A percentile compares a stretch with the other conserved stretches of the same genome.
These are phyloP conservation scores for Phragmatobia fuliginosa DNA, from an alignment of 2,888 invertebrate species.

Conservation along the genomic window DNA sequence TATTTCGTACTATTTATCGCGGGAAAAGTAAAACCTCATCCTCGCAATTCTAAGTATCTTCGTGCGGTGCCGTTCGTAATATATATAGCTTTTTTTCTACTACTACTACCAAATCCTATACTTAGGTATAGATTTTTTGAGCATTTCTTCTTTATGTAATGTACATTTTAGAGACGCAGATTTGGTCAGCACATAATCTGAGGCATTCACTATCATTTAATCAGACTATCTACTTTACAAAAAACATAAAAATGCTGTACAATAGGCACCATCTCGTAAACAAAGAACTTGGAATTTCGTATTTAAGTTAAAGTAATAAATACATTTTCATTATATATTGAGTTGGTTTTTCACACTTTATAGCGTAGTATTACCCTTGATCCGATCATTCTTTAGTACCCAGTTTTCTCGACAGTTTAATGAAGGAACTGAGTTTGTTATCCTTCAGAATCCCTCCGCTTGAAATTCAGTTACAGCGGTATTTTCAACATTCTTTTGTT, in stretches of 20 bases:
- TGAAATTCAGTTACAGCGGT: conserved; percentile 16
- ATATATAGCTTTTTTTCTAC: too few relatives aligned
- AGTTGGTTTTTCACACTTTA: conserved; percentile 4
- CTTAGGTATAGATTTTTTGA: not conserved
- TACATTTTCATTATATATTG: conserved; percentile 12
- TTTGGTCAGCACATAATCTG: not conserved
- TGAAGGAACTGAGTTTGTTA: conserved; percentile 24
- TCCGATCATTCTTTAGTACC: conserved; percentile 24
- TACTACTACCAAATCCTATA: not conserved
- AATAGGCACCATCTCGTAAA: too few relatives aligned
- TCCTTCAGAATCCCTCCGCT: conserved; percentile 18
- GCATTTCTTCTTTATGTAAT: not conserved
- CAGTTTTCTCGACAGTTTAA: conserved; percentile 25
- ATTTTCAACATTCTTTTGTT: conserved; percentile 12
- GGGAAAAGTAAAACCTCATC: too few relatives aligned
- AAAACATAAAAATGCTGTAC: too few relatives aligned
- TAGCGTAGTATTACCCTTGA: conserved; percentile 18
- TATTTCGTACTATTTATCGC: not conserved
- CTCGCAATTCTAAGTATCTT: too few relatives aligned
- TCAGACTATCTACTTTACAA: too few relatives aligned
- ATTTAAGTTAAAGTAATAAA: not conserved
- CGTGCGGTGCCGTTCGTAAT: too few relatives aligned
- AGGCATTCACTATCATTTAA: too few relatives aligned
- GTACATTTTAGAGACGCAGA: not conserved
- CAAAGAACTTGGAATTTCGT: too few relatives aligned